Conservation (phyloP, 2,888 invertebrate genomes). For the Pterostichus madidus region DNA sequence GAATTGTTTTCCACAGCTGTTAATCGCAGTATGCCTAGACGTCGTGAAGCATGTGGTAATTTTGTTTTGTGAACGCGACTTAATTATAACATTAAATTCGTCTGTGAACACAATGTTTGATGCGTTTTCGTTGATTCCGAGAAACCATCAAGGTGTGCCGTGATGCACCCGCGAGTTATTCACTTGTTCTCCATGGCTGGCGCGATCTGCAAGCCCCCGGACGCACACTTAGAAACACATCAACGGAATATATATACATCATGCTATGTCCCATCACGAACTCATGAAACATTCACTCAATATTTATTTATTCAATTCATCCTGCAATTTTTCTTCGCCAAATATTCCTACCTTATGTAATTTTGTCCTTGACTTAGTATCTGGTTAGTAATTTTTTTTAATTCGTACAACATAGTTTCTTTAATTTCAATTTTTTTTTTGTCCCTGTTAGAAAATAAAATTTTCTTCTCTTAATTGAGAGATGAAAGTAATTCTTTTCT, state of each 20-base stretch:
- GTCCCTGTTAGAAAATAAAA: too few species aligned
- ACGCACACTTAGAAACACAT: background rate
- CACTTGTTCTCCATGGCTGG: slow-evolving; percentile 56
- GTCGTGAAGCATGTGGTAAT: slow-evolving; percentile 48
- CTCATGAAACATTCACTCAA: too few species aligned
- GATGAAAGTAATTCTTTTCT: too few species aligned
- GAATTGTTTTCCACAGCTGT: slow-evolving; percentile 50
- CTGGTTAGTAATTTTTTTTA: too few species aligned
- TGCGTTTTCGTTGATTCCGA: slow-evolving; percentile 64
- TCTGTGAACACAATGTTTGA: slow-evolving; percentile 52
- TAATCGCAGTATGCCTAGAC: background rate
- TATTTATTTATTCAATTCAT: too few species aligned
- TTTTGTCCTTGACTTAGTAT: too few species aligned
- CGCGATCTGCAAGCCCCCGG: slow-evolving; percentile 5
- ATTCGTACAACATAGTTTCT: too few species aligned
- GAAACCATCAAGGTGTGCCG: slow-evolving; percentile 64
- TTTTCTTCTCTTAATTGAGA: too few species aligned
- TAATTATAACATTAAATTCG: slow-evolving; percentile 65
- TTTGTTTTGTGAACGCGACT: slow-evolving; percentile 54
- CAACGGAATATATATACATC: background rate
- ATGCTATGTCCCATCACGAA: too few species aligned
- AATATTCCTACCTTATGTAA: too few species aligned
- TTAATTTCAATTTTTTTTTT: too few species aligned
- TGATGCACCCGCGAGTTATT: slow-evolving; percentile 56
- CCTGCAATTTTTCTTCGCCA: too few species aligned